Base-by-base conservation (phyloP, 1,140 invertebrate species). In the Ptiloglossa arizonensis region DNA sequence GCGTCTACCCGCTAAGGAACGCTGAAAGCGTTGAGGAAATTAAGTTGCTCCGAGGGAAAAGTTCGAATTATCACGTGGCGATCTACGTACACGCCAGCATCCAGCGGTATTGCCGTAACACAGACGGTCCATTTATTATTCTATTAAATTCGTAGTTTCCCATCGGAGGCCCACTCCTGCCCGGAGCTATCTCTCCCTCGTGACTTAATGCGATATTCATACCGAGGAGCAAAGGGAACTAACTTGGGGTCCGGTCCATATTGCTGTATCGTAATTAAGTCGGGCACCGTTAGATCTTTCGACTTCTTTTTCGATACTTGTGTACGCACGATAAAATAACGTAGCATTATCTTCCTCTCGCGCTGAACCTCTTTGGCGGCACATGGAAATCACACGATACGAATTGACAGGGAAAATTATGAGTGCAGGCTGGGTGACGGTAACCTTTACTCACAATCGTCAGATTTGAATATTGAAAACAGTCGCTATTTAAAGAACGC, bases 131-230 rank as follows among this genome's bases (percentile, higher is more conserved):
- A 90, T 90, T 90, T 89, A 90, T 90, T 90, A 91, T 90, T 91
- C 89, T 90, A 90, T 91, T 89, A 91, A 90, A 91, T 89, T 90
- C 87, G 63, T 83, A 87, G 82, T 76, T 85, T 85, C 71, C 80
- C 81, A 83, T 75, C 72, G 72, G 85, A 57, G 74, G 60, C 56
- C 57, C 74, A 68, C 74, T 79, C 71, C 68, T 62, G 71, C 79
- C 74, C 73, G 80, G 46, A 76, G 63, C 82, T 74, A 74, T 78
- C 57, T 81, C 72, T 84, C 77, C 52, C 79, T 83, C 75, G 67
- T 71, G 69, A 73, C 78, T 88, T 85, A 83, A 86, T 83, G 76
- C 69, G 83, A 86, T 83, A 87, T 87, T 87, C 86, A 87, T 85
- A 86, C 35, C 54, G 32, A 72, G 63, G 78, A 86, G 79, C 66